phyloP scores from a whole-genome alignment of 2,888 invertebrate species.

The Sminthurides aquaticus region DNA sequence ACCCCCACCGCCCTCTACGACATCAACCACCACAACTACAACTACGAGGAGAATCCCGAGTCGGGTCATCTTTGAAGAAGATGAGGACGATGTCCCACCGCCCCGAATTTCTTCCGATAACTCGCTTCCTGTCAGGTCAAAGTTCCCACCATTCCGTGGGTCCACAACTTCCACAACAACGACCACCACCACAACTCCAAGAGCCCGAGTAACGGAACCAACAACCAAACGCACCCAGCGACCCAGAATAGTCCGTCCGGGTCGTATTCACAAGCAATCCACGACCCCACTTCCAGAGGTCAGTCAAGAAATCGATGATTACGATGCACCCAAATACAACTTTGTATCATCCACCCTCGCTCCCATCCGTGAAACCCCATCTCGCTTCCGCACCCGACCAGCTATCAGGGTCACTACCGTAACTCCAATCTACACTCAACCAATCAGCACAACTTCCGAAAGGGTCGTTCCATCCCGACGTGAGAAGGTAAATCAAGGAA shows the following conservation, averaged over 20 bases:
- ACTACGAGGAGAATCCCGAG: conserved; percentile 1
- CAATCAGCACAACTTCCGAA: background rate
- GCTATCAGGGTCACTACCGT: background rate
- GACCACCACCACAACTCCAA: conserved; percentile 22
- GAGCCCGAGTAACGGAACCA: conserved; percentile 3
- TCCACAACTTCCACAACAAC: conserved; percentile 6
- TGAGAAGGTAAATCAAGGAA: background rate
- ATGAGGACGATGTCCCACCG: conserved; percentile 13
- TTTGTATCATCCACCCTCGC: background rate
- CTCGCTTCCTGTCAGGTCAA: conserved; percentile 5
- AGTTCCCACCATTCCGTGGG: background rate
- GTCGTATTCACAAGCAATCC: conserved; percentile 4
- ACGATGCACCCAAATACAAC: conserved; percentile 13
- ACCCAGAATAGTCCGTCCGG: conserved; percentile 4
- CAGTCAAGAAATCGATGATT: conserved; percentile 26
- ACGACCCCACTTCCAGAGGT: conserved; percentile 20
- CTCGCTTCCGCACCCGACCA: background rate
- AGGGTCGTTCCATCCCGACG: background rate
- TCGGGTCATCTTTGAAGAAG: conserved; percentile 18
- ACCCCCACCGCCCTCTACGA: conserved; percentile 5
- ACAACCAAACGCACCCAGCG: background rate
- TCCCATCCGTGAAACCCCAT: background rate
- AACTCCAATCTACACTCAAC: background rate
- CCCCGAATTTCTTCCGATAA: conserved; percentile 7
- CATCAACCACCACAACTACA: conserved; percentile 10